Evolutionary conservation across 2,113 vertebrate species (phyloP), one percentile per base, ranked within the genome.

Genomic region (Rynchops niger): DNA sequence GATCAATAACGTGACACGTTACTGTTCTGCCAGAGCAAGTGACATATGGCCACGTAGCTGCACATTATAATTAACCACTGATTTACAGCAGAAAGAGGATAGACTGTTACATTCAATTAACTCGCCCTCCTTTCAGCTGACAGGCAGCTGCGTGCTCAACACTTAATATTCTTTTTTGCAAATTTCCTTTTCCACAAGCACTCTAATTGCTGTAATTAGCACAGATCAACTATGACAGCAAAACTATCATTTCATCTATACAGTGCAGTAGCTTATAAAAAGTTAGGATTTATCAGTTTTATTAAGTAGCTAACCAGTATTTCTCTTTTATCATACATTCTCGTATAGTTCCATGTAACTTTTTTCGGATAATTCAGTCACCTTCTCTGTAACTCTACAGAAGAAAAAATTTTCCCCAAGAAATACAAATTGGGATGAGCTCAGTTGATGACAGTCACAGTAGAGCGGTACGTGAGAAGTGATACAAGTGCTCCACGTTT

Each of bases 51-150:
- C 47, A 10, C 6, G 53, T 47, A 80, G 92, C 82, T 90, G 45
- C 87, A 87, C 90, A 5, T 77, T 86, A 49, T 95, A 95, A 97
- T 96, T 95, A 98, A 74, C 81, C 59, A 78, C 86, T 69, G 50
- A 95, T 82, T 73, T 93, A 70, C 42, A 85, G 77, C 74, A 77
- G 88, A 85, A 93, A 95, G 77, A 88, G 71, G 86, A 77, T 63
- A 86, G 90, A 69, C 83, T 88, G 72, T 86, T 96, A 92, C 77
- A 82, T 82, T 94, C 96, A 93, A 95, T 95, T 90, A 88, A 88
- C 71, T 89, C 34, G 34, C 90, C 86, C 87, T 66, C 56, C 82
- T 71, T 93, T 94, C 90, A 80, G 56, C 61, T 77, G 63, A 78
- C 50, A 94, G 80, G 86, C 72, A 92, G 92, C n/a, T 50, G 83